Evolutionary conservation across 1,140 invertebrate species (phyloP).

Genomic region (Drosophila kurseongensis): DNA sequence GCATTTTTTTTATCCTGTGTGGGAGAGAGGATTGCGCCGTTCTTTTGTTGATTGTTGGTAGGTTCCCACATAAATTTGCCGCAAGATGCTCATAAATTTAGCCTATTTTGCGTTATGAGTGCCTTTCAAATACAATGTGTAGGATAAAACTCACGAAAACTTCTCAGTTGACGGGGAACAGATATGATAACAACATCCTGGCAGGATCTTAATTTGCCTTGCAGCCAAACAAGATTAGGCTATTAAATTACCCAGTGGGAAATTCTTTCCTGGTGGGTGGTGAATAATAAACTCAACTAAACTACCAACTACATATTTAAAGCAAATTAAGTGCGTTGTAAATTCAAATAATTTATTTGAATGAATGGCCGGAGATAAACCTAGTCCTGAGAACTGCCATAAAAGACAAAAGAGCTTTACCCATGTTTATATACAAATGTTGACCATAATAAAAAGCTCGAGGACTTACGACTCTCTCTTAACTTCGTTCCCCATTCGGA

Average conservation of each 20-base stretch:
- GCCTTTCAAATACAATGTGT: constrained; percentile 11
- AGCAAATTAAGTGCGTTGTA: constrained; percentile 1
- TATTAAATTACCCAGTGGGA: constrained; percentile 12
- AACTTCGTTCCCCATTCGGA: neutral
- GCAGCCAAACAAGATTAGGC: constrained; percentile 13
- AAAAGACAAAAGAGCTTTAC: neutral
- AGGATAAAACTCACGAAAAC: constrained; percentile 7
- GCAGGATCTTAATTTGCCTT: constrained; percentile 16
- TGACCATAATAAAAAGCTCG: constrained; percentile 39
- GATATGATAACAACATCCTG: constrained; percentile 17
- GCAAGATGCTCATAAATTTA: constrained; percentile 66
- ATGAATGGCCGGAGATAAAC: neutral
- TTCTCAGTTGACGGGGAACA: neutral
- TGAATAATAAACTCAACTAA: neutral
- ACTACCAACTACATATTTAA: constrained; percentile 1
- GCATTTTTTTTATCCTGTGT: constrained; percentile 27
- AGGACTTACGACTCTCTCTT: neutral
- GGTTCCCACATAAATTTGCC: constrained; percentile 62
- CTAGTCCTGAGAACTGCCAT: neutral
- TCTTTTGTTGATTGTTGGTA: constrained; percentile 43
- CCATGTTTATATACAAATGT: constrained; percentile 24
- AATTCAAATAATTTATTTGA: constrained; percentile 28
- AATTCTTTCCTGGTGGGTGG: neutral
- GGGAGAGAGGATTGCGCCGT: constrained; percentile 34
- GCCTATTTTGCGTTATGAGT: constrained; percentile 37